These are phyloP conservation scores for Brachymystax lenok DNA, from an alignment of 2,797 vertebrate genomes.

Conservation along the genomic window DNA sequence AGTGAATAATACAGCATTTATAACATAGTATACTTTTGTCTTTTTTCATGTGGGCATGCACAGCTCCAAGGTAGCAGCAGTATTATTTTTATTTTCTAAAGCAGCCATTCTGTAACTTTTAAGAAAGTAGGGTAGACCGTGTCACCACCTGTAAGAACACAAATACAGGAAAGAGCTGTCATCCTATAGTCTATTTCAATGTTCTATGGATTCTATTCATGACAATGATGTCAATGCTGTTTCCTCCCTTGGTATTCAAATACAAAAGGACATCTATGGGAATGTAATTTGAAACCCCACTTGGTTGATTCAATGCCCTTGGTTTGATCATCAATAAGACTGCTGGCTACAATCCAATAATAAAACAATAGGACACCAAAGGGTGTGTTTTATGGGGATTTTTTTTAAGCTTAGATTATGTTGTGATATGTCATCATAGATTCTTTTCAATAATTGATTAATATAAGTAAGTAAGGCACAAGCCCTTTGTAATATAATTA, in stretches of 20 bases:
- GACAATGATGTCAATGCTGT: background rate
- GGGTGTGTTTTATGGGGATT: too few relatives aligned
- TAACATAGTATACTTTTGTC: background rate
- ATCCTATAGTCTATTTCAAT: constrained; percentile 2
- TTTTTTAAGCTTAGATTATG: too few relatives aligned
- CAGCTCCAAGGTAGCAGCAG: background rate
- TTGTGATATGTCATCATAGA: too few relatives aligned
- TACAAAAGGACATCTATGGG: background rate
- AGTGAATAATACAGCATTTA: background rate
- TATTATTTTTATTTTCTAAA: constrained; percentile 8
- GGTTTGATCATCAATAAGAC: too few relatives aligned
- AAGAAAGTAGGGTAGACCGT: constrained; percentile 19
- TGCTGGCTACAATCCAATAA: too few relatives aligned
- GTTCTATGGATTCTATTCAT: background rate
- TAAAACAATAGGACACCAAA: too few relatives aligned
- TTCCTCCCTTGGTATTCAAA: constrained; percentile 5
- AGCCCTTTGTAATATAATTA: too few relatives aligned
- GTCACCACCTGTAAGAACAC: constrained; percentile 11
- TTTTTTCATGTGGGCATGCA: too few relatives aligned
- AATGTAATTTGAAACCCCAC: background rate
- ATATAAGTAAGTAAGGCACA: too few relatives aligned
- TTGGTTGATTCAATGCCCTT: background rate
- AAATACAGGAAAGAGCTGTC: background rate
- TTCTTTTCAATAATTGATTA: too few relatives aligned
- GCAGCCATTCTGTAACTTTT: constrained; percentile 34